These are phyloP conservation scores for Andrena chrysosceles DNA, from an alignment of 2,888 invertebrate genomes.

Conservation along the genomic window DNA sequence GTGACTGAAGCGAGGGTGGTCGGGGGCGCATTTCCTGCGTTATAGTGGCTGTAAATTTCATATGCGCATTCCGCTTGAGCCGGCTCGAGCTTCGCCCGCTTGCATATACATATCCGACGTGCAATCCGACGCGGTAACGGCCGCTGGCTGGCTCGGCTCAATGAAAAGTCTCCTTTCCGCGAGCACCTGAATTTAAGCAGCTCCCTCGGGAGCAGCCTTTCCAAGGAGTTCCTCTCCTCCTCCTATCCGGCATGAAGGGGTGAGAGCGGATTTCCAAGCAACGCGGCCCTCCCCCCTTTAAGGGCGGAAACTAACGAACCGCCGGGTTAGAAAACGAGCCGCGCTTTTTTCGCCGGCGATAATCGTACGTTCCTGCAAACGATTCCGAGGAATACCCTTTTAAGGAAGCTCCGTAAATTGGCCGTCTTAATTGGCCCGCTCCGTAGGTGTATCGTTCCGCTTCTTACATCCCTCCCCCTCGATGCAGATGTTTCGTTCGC, in stretches of 20 bases:
- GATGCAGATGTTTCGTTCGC: slow-evolving; percentile 43
- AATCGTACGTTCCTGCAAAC: slow-evolving; percentile 46
- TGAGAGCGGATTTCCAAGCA: slow-evolving; percentile 24
- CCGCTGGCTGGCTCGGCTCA: slow-evolving; percentile 61
- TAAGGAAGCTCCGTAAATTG: slow-evolving; percentile 45
- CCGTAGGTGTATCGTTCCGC: slow-evolving; percentile 15
- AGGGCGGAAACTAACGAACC: slow-evolving; percentile 24
- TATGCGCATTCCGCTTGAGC: slow-evolving; percentile 75
- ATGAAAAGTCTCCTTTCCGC: slow-evolving; percentile 70
- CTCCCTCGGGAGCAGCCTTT: slow-evolving; percentile 30
- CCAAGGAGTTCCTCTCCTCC: neutral
- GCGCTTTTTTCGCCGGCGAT: slow-evolving; percentile 29
- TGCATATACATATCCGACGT: slow-evolving; percentile 58
- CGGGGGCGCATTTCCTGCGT: slow-evolving; percentile 73
- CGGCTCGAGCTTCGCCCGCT: slow-evolving; percentile 50
- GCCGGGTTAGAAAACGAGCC: neutral
- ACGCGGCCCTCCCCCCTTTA: neutral
- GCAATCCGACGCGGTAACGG: slow-evolving; percentile 64
- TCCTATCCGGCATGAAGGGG: neutral
- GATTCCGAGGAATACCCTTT: slow-evolving; percentile 40
- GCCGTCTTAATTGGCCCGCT: slow-evolving; percentile 45
- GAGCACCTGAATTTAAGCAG: slow-evolving; percentile 68
- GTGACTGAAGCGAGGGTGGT: slow-evolving; percentile 40
- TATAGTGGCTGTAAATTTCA: slow-evolving; percentile 79
- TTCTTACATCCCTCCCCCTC: neutral